These are phyloP conservation scores for Aurelia sp. DNA, from an alignment of 30 jellyfish, hydroid and myxozoan species.

Conservation along the genomic window DNA sequence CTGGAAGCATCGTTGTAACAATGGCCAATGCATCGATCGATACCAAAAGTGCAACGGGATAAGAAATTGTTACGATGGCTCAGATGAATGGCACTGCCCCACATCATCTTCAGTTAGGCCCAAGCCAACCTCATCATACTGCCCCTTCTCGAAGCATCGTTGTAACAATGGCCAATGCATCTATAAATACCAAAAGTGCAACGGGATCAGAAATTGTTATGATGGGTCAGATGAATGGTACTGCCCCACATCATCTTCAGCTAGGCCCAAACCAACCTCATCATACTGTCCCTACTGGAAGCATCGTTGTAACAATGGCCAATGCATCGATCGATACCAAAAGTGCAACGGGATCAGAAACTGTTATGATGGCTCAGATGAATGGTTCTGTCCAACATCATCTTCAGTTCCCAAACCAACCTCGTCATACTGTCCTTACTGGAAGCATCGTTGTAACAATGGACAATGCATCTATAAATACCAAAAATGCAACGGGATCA, in stretches of 20 bases:
- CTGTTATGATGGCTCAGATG: no score
- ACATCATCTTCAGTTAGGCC: background rate
- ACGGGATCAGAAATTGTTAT: background rate
- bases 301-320: no score
- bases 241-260: conserved; percentile 1
- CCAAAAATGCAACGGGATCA: no score
- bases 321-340: no score
- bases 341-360: no score
- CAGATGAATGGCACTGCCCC: conserved; percentile 40
- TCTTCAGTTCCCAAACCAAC: conserved; percentile 16
- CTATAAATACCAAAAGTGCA: background rate
- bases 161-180: conserved; percentile 5
- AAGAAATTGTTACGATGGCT: conserved; percentile 23
- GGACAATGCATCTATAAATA: no score
- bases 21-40: conserved; percentile 28
- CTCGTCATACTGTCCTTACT: conserved; percentile 10
- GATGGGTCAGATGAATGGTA: conserved; percentile 54
- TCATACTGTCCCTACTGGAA: conserved; percentile 21
- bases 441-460: no score
- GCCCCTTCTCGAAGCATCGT: background rate
- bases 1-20: conserved; percentile 34
- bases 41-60: conserved; percentile 15
- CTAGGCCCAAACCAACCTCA: conserved; percentile 3
- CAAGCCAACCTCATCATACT: conserved; percentile 21
- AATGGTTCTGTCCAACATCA: background rate